A percentile compares a stretch with the other conserved stretches of the same genome.
phyloP scores from a whole-genome alignment of 2,113 vertebrate species.

The Montifringilla adamsi region DNA sequence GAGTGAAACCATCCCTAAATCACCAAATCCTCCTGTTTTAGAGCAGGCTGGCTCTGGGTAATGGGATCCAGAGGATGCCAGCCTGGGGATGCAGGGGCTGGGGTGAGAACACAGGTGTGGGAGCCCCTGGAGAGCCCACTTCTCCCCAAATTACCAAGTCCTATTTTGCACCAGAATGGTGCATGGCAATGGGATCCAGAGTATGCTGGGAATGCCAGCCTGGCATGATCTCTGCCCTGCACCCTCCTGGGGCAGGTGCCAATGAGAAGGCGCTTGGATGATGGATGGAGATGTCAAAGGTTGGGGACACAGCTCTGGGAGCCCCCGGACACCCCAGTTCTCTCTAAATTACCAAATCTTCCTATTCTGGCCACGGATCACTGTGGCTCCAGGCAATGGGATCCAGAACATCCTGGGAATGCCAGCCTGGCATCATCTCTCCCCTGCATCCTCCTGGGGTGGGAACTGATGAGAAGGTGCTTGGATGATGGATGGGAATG shows the following conservation, averaged over 20 bases:
- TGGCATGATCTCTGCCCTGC: too few species aligned
- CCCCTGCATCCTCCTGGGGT: neutral
- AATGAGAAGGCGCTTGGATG: neutral
- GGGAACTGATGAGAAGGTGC: neutral
- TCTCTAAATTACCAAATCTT: neutral
- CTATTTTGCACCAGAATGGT: neutral
- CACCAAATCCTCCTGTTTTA: neutral
- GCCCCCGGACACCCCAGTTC: neutral
- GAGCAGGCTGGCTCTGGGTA: neutral
- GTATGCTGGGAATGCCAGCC: neutral
- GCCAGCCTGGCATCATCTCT: neutral
- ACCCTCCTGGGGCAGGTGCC: accelerated
- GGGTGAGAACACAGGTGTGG: neutral
- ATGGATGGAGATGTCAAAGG: neutral
- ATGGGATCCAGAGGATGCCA: neutral
- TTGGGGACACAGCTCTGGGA: neutral
- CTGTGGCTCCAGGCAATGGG: neutral
- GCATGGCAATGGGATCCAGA: neutral
- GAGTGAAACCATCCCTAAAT: accelerated
- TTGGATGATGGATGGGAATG: neutral
- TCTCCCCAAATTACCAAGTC: neutral
- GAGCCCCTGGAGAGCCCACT: neutral
- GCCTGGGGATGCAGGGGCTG: neutral
- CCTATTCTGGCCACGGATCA: too few species aligned
- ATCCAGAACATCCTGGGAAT: neutral